Percentiles rank a stretch among this genome's conserved stretches.
phyloP scores from a whole-genome alignment of 2,888 invertebrate genomes.

The Lissonota sp. region DNA sequence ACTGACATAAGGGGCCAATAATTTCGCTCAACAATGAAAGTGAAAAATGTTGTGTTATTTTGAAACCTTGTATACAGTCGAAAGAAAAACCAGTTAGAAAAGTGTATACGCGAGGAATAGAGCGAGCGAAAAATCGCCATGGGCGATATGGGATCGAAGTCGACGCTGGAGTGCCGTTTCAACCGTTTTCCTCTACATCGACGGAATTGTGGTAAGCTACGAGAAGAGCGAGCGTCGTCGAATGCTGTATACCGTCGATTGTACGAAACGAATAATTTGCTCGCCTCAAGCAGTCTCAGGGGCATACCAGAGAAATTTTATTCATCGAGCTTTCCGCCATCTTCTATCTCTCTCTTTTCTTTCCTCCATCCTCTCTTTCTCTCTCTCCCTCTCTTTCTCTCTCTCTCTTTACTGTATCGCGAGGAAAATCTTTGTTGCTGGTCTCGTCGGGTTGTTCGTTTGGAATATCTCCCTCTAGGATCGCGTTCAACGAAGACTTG shows the following conservation, averaged over 20 bases:
- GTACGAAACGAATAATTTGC: conserved; percentile 60
- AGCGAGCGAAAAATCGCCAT: conserved; percentile 53
- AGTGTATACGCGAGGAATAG: conserved; percentile 36
- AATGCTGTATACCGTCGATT: conserved; percentile 40
- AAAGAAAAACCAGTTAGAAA: neutral
- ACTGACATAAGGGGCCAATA: too few relatives aligned
- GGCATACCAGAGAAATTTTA: conserved; percentile 54
- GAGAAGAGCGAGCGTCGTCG: conserved; percentile 26
- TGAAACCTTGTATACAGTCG: too few relatives aligned
- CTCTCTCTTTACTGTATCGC: conserved; percentile 1
- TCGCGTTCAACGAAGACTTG: neutral
- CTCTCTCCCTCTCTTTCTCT: conserved; percentile 20
- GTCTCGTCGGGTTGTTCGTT: conserved; percentile 21
- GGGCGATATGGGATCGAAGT: conserved; percentile 51
- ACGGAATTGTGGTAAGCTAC: conserved; percentile 7
- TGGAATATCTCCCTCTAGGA: neutral
- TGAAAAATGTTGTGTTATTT: neutral
- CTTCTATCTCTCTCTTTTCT: conserved; percentile 1
- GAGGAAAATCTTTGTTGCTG: conserved; percentile 24
- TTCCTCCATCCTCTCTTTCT: conserved; percentile 22
- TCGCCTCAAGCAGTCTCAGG: conserved; percentile 50
- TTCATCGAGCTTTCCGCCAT: conserved; percentile 32
- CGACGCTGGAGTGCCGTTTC: conserved; percentile 46
- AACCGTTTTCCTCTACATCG: conserved; percentile 27
- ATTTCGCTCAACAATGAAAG: too few relatives aligned